Percentiles rank a stretch among this genome's conserved stretches.
Evolutionary conservation across 2,888 invertebrate genomes (phyloP).

Genomic region (Lamellibrachia satsuma): DNA sequence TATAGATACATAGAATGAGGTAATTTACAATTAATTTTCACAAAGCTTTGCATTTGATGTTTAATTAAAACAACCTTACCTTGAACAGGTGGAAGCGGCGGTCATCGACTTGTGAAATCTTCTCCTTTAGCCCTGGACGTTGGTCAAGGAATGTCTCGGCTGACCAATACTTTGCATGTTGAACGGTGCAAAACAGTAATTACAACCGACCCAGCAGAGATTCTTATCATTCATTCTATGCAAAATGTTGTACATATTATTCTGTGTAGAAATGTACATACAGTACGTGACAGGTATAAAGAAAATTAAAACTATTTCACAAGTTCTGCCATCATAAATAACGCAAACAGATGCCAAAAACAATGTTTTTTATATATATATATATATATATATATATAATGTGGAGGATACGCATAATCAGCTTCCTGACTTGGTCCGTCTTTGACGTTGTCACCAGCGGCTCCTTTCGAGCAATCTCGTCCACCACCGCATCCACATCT

Average conservation of each 20-base stretch:
- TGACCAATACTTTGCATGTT: not conserved
- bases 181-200: too few relatives aligned
- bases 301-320: not conserved
- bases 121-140: conserved; percentile 58
- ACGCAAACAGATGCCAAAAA: not conserved
- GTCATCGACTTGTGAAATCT: conserved; percentile 59
- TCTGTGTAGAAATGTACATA: too few relatives aligned
- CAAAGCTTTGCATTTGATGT: not conserved
- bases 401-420: conserved; percentile 60
- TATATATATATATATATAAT: too few relatives aligned
- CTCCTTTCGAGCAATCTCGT: conserved; percentile 63
- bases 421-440: conserved; percentile 63
- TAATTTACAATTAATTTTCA: not conserved
- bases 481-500: conserved; percentile 63
- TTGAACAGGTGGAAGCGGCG: conserved; percentile 64
- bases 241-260: too few relatives aligned
- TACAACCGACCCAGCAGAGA: too few relatives aligned
- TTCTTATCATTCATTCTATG: too few relatives aligned
- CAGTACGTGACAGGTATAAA: too few relatives aligned
- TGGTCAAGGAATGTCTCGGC: conserved; percentile 11
- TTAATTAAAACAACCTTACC: conserved; percentile 44
- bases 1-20: too few relatives aligned
- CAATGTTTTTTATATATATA: not conserved
- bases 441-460: conserved; percentile 63
- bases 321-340: not conserved